Evolutionary conservation across 2,797 vertebrate genomes (phyloP).

Genomic region (Diplodus sargus): DNA sequence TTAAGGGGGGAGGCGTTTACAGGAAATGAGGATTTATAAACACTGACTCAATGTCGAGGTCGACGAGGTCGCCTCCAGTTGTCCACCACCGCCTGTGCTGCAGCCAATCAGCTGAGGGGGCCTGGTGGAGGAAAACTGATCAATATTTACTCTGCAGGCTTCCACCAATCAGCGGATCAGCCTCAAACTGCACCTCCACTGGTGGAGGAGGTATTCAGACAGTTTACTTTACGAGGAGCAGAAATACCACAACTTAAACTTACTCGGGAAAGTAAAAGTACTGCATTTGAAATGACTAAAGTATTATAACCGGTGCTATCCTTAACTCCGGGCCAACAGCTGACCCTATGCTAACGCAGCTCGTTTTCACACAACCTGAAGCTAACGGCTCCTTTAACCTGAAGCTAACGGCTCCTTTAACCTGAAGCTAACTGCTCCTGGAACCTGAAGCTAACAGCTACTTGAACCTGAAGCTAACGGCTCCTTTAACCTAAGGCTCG

Average conservation of each 20-base stretch:
- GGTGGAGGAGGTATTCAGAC: neutral
- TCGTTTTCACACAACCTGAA: too few species aligned
- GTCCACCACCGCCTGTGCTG: neutral
- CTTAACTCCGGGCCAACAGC: too few species aligned
- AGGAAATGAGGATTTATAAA: conserved; percentile 6
- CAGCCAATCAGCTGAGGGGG: conserved; percentile 32
- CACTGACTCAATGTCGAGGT: neutral
- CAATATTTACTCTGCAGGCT: conserved; percentile 43
- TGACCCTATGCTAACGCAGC: too few species aligned
- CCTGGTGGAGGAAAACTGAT: neutral
- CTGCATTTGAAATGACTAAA: too few species aligned
- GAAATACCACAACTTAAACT: neutral
- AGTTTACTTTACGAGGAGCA: neutral
- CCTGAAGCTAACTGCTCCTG: too few species aligned
- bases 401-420: too few species aligned
- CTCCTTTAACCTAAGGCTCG: too few species aligned
- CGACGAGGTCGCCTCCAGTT: neutral
- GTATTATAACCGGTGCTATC: too few species aligned
- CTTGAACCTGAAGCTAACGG: too few species aligned
- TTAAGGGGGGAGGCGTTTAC: neutral
- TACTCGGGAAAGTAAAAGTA: neutral
- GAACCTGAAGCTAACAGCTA: too few species aligned
- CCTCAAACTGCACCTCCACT: neutral
- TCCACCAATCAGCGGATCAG: neutral
- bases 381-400: too few species aligned